Percentiles rank a stretch among this genome's conserved stretches.
phyloP scores from a whole-genome alignment of 2,888 invertebrate genomes.

The Epinotia bilunana region DNA sequence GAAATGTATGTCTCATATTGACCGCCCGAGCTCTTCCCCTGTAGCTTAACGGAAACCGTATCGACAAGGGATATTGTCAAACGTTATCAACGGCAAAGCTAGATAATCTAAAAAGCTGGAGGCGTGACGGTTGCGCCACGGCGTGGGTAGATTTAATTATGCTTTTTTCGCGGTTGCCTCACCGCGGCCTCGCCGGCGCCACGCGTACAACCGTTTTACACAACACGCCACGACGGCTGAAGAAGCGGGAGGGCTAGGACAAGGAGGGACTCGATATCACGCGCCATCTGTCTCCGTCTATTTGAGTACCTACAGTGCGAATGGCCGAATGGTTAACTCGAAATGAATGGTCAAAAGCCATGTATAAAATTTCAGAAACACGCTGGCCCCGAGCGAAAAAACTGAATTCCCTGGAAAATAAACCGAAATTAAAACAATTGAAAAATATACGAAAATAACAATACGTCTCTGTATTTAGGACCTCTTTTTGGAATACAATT shows the following conservation, averaged over 20 bases:
- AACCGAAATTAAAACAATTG: not conserved
- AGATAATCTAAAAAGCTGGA: conserved; percentile 62
- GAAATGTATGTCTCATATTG: not conserved
- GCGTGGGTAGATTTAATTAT: conserved; percentile 82
- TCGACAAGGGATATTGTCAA: conserved; percentile 33
- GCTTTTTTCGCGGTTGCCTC: conserved; percentile 77
- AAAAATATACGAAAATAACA: not conserved
- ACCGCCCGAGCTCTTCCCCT: not conserved
- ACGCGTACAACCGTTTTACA: conserved; percentile 52
- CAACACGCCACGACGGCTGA: conserved; percentile 48
- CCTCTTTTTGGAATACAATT: not conserved
- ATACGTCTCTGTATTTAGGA: not conserved
- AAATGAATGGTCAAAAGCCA: too few species aligned
- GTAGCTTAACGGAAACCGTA: conserved; percentile 1
- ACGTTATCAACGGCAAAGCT: conserved; percentile 31
- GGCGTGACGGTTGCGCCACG: conserved; percentile 77
- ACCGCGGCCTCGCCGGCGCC: conserved; percentile 56
- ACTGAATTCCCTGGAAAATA: not conserved
- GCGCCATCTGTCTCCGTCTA: not conserved
- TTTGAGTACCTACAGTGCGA: not conserved
- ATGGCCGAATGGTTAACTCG: not conserved
- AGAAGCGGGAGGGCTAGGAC: not conserved
- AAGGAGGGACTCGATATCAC: not conserved
- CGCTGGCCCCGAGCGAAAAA: not conserved
- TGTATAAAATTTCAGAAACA: not conserved